Base-by-base conservation (phyloP, 2,797 vertebrate species). In the Takifugu rubripes region DNA sequence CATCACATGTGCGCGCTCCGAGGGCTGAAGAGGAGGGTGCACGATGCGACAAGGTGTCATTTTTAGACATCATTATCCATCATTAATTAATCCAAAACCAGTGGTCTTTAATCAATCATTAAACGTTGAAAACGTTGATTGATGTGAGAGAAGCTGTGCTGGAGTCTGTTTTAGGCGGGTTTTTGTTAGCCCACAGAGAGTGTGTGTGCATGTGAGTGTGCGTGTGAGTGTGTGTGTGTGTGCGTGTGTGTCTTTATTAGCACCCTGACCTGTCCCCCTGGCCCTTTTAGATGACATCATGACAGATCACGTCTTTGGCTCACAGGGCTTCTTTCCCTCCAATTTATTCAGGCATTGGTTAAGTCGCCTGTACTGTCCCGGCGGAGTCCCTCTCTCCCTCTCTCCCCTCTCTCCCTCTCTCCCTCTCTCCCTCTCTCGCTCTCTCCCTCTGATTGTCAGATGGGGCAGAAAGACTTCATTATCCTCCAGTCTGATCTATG, bases 401-500 rank as follows among this genome's bases (percentile, higher is more conserved):
- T 54, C 63, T 64, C 48, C 47, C 57, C 63, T 44, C 45, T 29
- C 57, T 31, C 46, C 25, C 59, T 6, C 17, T 24, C 45, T 1
- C 59, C 3, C 55, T 7, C 52, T 6, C 45, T 21, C 47, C 24
- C 48, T 1, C 62, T 7, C 59, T 5, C 51, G 3, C 69, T 55
- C 47, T 55, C 63, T 66, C 61, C 59, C 26, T 3, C 64, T 68
- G 80, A 77, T 78, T 85, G 86, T 89, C 87, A 88, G 79, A 68
- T 72, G 79, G 84, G 59, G 65, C 81, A 83, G 76, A 80, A 91
- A 83, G 84, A 89, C 91, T 92, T 92, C 88, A 90, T 92, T 91
- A 91, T 91, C 87, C 81, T 82, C 77, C 87, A 72, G 80, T 84
- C 83, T 84, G 78, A 81, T 88, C 87, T 87, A 62, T 90, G 87